A percentile compares a stretch with the other conserved stretches of the same genome.
Evolutionary conservation across 1,140 invertebrate genomes (phyloP).

Genomic region (Tribolium castaneum): DNA sequence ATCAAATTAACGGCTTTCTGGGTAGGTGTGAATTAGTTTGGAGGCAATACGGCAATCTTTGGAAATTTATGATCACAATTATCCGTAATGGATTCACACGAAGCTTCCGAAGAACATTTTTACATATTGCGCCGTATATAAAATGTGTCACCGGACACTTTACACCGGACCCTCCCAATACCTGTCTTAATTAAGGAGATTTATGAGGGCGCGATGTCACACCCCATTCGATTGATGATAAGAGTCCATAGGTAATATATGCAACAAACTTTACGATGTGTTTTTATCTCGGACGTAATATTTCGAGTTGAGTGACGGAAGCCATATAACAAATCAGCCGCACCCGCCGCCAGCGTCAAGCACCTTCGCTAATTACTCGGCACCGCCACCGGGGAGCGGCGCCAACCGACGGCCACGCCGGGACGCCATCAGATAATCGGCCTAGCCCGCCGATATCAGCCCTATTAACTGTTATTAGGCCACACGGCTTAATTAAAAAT

Average conservation of each 20-base stretch:
- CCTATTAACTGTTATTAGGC: slow-evolving; percentile 24
- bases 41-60: background rate
- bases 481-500: slow-evolving; percentile 29
- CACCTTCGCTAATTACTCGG: slow-evolving; percentile 56
- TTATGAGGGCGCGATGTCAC: slow-evolving; percentile 51
- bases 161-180: slow-evolving; percentile 46
- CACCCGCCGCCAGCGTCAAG: slow-evolving; percentile 49
- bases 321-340: slow-evolving; percentile 53
- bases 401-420: background rate
- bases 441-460: slow-evolving; percentile 19
- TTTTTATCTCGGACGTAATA: slow-evolving; percentile 53
- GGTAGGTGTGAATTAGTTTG: too few species aligned
- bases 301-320: slow-evolving; percentile 49
- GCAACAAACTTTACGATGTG: slow-evolving; percentile 53
- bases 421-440: slow-evolving; percentile 36
- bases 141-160: slow-evolving; percentile 48
- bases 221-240: slow-evolving; percentile 51
- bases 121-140: slow-evolving; percentile 41
- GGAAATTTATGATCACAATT: slow-evolving; percentile 9
- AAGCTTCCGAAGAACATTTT: slow-evolving; percentile 19
- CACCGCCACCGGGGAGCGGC: slow-evolving; percentile 44
- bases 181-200: slow-evolving; percentile 51
- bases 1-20: too few species aligned
- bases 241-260: slow-evolving; percentile 47
- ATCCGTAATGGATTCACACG: slow-evolving; percentile 6